Percentiles rank a stretch among this genome's conserved stretches.
These are phyloP conservation scores for Meganola albula DNA, from an alignment of 2,888 invertebrate species.

Conservation along the genomic window DNA sequence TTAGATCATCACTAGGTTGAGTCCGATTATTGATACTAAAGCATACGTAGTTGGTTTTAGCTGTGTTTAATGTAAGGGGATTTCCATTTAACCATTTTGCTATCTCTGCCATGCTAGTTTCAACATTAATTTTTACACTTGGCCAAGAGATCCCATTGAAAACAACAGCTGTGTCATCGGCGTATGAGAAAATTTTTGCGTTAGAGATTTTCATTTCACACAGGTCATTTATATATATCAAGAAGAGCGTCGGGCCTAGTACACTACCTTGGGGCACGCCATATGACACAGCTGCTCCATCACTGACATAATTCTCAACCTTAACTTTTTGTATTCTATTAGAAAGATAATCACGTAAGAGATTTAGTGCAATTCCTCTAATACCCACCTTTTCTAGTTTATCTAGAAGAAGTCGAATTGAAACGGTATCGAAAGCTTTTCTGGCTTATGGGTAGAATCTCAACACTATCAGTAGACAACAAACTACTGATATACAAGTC, in stretches of 20 bases:
- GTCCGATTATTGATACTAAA: slow-evolving; percentile 1
- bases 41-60: slow-evolving; percentile 1
- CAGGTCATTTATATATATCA: slow-evolving; percentile 12
- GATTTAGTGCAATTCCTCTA: slow-evolving; percentile 1
- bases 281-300: background rate
- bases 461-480: too few species aligned
- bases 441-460: too few species aligned
- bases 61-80: slow-evolving; percentile 8
- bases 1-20: background rate
- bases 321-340: slow-evolving; percentile 9
- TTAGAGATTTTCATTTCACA: background rate
- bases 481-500: too few species aligned
- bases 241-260: slow-evolving; percentile 11
- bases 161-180: slow-evolving; percentile 14
- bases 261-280: slow-evolving; percentile 15
- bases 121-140: background rate
- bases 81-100: slow-evolving; percentile 7
- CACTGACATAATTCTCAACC: slow-evolving; percentile 1
- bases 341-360: slow-evolving; percentile 8
- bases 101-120: slow-evolving; percentile 4
- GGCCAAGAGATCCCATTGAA: slow-evolving; percentile 7
- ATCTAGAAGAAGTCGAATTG: slow-evolving; percentile 2
- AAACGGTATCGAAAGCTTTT: background rate
- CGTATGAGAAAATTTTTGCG: slow-evolving; percentile 8
- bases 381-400: slow-evolving; percentile 10